A percentile compares a stretch with the other conserved stretches of the same genome.
Evolutionary conservation across 2,888 invertebrate genomes (phyloP).

Genomic region (Belgica antarctica): DNA sequence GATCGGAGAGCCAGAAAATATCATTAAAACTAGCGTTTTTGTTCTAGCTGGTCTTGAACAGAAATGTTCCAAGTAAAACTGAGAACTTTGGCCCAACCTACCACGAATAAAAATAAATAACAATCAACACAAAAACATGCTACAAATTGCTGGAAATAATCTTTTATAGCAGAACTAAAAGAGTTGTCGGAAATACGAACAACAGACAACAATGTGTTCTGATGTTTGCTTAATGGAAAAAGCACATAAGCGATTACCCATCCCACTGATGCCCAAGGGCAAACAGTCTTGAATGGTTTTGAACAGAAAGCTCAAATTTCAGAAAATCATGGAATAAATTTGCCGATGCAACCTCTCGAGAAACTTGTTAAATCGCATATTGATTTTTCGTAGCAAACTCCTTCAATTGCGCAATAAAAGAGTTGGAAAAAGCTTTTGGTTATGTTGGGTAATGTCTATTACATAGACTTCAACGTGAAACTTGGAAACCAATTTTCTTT

Average conservation of each 20-base stretch:
- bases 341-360: background rate
- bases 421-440: background rate
- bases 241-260: constrained; percentile 11
- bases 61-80: too few relatives aligned
- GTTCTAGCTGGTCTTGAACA: too few relatives aligned
- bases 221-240: constrained; percentile 15
- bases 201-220: constrained; percentile 5
- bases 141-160: constrained; percentile 39
- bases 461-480: background rate
- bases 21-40: too few relatives aligned
- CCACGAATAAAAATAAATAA: constrained; percentile 19
- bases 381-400: constrained; percentile 8
- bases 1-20: too few relatives aligned
- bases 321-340: background rate
- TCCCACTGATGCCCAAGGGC: constrained; percentile 1
- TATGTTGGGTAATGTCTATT: background rate
- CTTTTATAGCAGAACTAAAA: constrained; percentile 23
- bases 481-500: constrained; percentile 22
- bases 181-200: constrained; percentile 9
- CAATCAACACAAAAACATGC: constrained; percentile 30
- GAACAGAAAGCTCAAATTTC: constrained; percentile 10
- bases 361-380: background rate
- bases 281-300: background rate
- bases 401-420: constrained; percentile 21
- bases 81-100: too few relatives aligned